A percentile compares a stretch with the other conserved stretches of the same genome.
phyloP scores from a whole-genome alignment of 2,113 vertebrate genomes.

The Gorsachius goisagi region DNA sequence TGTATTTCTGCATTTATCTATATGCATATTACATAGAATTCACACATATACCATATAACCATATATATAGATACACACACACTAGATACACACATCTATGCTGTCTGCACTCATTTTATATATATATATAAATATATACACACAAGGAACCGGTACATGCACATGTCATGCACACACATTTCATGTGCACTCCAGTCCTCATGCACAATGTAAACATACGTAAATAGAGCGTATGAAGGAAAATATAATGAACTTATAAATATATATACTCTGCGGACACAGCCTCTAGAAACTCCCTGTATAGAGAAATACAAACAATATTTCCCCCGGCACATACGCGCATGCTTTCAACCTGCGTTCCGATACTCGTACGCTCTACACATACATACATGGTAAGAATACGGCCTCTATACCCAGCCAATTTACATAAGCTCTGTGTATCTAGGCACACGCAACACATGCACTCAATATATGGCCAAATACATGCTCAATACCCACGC shows the following conservation, averaged over 20 bases:
- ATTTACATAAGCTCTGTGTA: background rate
- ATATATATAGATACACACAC: no score
- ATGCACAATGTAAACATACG: accelerated
- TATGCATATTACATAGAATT: background rate
- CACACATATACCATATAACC: background rate
- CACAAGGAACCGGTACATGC: background rate
- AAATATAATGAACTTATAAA: background rate
- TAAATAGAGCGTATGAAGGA: background rate
- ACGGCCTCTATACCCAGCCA: no score
- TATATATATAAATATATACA: accelerated
- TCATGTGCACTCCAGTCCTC: accelerated
- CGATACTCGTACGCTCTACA: accelerated
- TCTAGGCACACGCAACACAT: accelerated
- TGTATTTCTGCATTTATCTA: background rate
- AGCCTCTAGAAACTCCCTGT: accelerated
- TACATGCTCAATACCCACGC: background rate
- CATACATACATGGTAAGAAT: background rate
- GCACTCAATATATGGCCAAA: background rate
- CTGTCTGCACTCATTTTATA: background rate
- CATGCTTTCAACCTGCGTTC: no score
- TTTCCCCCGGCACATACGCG: background rate
- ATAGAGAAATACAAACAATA: background rate
- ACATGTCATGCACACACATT: background rate
- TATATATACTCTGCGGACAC: background rate
- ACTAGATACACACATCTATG: background rate